Evolutionary conservation across 2,797 vertebrate species (phyloP), one percentile per base, ranked within the genome.

Genomic region (Halcyon chelicuti): DNA sequence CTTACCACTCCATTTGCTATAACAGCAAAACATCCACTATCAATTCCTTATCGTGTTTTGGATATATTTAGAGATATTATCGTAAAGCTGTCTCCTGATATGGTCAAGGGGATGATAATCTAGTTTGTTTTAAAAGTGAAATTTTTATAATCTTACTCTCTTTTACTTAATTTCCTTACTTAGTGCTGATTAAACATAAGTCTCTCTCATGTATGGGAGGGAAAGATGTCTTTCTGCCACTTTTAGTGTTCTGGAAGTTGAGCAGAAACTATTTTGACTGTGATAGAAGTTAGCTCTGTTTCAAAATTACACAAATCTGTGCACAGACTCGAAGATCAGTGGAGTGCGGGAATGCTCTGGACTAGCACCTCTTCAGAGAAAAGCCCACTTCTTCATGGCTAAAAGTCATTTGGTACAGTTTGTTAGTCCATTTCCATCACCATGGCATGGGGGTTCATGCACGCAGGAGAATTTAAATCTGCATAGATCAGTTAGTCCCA

Each of bases 81-180:
- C 35, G 0, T 86, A 89, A 94, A 93, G 37, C 67, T 91, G 52
- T 85, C 55, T 82, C 60, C 0, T 74, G 63, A 90, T 83, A 60
- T 7, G 13, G 76, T 81, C 73, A 86, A 95, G 88, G 37, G 55
- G 2, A 57, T 70, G 73, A 86, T 73, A 93, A 72, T 75, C 25
- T 83, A 66, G 47, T 91, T 90, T 94, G 81, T 75, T 95, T 95
- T 83, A 86, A 81, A 96, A 88, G 58, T 78, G 35, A 91, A 93
- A 90, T 93, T 70, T 86, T 49, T 83, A 52, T 78, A 78, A 90
- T 91, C 63, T 79, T 82, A 76, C 23, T 86, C 19, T 71, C 75
- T 89, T 79, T 55, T 82, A 61, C 49, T 72, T 91, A 55, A 88
- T 83, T 94, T 92, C 78, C 84, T 74, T 65, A 47, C 47, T 93